Evolutionary conservation across 2,888 invertebrate genomes (phyloP).

Genomic region (Nephrocerus scutellatus): DNA sequence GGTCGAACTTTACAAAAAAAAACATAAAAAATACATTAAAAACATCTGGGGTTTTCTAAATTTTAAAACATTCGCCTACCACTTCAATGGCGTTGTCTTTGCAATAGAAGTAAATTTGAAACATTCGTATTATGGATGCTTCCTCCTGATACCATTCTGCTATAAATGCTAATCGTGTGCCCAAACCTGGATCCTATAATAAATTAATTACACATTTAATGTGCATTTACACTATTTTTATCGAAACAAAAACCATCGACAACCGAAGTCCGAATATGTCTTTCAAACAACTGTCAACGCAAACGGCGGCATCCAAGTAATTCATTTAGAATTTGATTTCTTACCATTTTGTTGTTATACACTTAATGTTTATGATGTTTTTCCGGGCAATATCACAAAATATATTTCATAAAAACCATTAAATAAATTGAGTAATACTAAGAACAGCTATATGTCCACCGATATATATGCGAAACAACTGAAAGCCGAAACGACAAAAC

Average conservation of each 20-base stretch:
- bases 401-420: constrained; percentile 4
- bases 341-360: constrained; percentile 14
- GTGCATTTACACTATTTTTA: constrained; percentile 10
- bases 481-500: too few relatives aligned
- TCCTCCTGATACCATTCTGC: constrained; percentile 86
- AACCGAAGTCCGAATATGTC: too few relatives aligned
- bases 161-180: constrained; percentile 51
- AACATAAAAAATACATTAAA: background rate
- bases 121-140: constrained; percentile 65
- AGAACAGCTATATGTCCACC: too few relatives aligned
- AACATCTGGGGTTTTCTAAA: constrained; percentile 2
- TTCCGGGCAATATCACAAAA: constrained; percentile 18
- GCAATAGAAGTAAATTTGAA: constrained; percentile 69
- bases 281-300: too few relatives aligned
- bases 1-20: constrained; percentile 51
- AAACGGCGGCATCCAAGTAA: too few relatives aligned
- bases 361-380: constrained; percentile 21
- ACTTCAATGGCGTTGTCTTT: constrained; percentile 75
- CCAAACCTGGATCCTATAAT: constrained; percentile 5
- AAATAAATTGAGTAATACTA: background rate
- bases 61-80: constrained; percentile 50
- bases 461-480: too few relatives aligned
- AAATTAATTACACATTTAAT: background rate
- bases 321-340: constrained; percentile 8
- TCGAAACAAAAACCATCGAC: too few relatives aligned